Percentiles rank a stretch among this genome's conserved stretches.
These are phyloP conservation scores for Ranitomeya variabilis DNA, from an alignment of 2,113 vertebrate species.

Conservation along the genomic window DNA sequence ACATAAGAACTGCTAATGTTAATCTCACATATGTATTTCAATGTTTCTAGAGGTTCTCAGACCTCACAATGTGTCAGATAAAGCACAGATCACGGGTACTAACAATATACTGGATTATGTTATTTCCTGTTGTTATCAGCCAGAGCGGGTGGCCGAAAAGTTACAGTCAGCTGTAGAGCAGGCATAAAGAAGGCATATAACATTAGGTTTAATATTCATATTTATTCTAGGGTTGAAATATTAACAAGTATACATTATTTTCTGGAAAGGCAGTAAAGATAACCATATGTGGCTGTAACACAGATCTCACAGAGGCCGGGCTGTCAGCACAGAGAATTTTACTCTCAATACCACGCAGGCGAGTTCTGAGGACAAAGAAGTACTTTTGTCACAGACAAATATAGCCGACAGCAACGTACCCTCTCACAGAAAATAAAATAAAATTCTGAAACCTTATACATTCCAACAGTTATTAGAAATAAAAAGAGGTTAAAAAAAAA, in stretches of 20 bases:
- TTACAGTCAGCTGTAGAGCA: too few species aligned
- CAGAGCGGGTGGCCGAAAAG: too few species aligned
- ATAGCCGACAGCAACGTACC: conserved; percentile 7
- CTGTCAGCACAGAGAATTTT: not conserved
- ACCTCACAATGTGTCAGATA: not conserved
- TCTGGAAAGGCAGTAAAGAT: not conserved
- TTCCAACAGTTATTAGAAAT: too few species aligned
- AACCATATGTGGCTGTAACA: conserved; percentile 7
- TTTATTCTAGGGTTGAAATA: not conserved
- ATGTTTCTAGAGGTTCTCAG: not conserved
- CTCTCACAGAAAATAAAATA: not conserved
- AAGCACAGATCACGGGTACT: not conserved
- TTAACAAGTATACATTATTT: not conserved
- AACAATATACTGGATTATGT: not conserved
- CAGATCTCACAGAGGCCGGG: not conserved
- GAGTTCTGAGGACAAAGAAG: not conserved
- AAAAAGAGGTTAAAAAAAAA: too few species aligned
- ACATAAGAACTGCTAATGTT: not conserved
- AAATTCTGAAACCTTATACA: too few species aligned
- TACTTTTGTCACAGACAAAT: not conserved
- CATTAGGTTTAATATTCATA: not conserved
- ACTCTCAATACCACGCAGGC: not conserved
- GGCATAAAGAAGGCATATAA: not conserved
- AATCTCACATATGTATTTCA: not conserved
- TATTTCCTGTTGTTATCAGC: too few species aligned